phyloP scores from a whole-genome alignment of 1,140 invertebrate species.

The Tetragnatha versicolor region DNA sequence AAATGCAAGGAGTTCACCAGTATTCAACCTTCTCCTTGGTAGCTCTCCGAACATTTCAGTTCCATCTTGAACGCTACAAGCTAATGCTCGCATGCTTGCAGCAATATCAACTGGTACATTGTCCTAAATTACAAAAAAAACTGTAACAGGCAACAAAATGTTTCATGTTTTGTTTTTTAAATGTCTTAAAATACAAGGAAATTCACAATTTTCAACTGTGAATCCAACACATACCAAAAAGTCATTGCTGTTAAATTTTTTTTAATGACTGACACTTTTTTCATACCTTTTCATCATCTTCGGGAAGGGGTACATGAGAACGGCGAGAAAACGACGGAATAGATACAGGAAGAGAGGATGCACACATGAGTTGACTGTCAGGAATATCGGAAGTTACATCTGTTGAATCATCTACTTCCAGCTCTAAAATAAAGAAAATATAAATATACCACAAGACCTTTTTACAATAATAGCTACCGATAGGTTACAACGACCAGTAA shows the following conservation, averaged over 20 bases:
- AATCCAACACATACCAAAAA: too few species aligned
- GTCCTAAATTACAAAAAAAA: too few species aligned
- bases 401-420: neutral
- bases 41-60: conserved; percentile 80
- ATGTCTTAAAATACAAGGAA: too few species aligned
- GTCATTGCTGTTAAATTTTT: too few species aligned
- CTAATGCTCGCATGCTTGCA: conserved; percentile 84
- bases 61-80: conserved; percentile 84
- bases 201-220: too few species aligned
- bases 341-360: conserved; percentile 41
- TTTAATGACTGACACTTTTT: neutral
- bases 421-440: neutral
- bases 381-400: neutral
- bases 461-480: too few species aligned
- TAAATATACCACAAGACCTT: too few species aligned
- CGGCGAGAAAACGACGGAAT: conserved; percentile 31
- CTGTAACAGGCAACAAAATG: too few species aligned
- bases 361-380: neutral
- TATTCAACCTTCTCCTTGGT: conserved; percentile 80
- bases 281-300: conserved; percentile 32
- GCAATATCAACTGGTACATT: conserved; percentile 75
- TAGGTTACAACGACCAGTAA: too few species aligned
- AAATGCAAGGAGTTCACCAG: conserved; percentile 68
- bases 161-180: too few species aligned
- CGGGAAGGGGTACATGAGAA: conserved; percentile 3